Evolutionary conservation across 2,797 vertebrate genomes (phyloP).

Genomic region (Galaxias olidus): DNA sequence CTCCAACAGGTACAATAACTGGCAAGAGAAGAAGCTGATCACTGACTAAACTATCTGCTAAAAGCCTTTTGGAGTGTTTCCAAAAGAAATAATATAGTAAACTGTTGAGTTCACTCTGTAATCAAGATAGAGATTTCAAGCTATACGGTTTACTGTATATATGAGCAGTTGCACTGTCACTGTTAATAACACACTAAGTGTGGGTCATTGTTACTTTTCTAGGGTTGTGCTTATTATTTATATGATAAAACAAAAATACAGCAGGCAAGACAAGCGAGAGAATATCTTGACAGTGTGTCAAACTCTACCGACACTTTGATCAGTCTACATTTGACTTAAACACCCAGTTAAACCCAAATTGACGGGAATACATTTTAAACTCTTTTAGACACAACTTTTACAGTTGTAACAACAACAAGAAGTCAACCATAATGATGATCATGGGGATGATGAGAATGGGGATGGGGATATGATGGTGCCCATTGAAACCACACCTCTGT

Average conservation of each 20-base stretch:
- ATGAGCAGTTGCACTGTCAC: too few relatives aligned
- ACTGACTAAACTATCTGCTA: slow-evolving; percentile 23
- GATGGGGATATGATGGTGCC: too few relatives aligned
- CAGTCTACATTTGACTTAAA: slow-evolving; percentile 56
- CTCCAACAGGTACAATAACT: slow-evolving; percentile 21
- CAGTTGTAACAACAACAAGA: too few relatives aligned
- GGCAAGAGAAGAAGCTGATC: slow-evolving; percentile 19
- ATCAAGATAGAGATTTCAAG: slow-evolving; percentile 13
- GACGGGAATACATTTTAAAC: slow-evolving; percentile 37
- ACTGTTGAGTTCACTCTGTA: neutral
- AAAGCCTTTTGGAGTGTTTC: slow-evolving; percentile 36
- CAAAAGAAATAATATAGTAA: slow-evolving; percentile 28
- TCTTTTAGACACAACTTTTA: neutral
- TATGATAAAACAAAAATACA: slow-evolving; percentile 46
- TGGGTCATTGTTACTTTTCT: too few relatives aligned
- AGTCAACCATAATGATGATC: too few relatives aligned
- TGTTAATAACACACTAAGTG: too few relatives aligned
- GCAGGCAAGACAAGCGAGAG: slow-evolving; percentile 50
- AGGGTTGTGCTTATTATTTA: too few relatives aligned
- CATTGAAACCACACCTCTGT: slow-evolving; percentile 3
- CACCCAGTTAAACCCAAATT: slow-evolving; percentile 41
- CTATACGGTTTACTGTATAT: neutral
- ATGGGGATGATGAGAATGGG: too few relatives aligned
- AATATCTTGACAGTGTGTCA: slow-evolving; percentile 40
- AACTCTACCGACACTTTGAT: slow-evolving; percentile 49